Evolutionary conservation across 2,888 invertebrate genomes (phyloP).

Genomic region (Dendrolimus houi): DNA sequence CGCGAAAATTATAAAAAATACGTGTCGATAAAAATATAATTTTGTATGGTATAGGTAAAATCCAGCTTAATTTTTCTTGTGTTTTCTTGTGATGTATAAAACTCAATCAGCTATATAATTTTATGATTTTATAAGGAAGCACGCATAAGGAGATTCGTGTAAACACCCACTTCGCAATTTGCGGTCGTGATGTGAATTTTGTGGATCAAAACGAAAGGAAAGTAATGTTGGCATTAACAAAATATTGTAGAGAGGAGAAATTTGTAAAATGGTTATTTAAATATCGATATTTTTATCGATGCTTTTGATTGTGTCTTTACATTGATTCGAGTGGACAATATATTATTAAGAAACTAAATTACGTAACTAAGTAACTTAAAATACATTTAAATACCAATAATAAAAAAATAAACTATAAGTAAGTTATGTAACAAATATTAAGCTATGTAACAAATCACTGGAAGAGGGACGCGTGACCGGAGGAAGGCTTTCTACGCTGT

Average conservation of each 20-base stretch:
- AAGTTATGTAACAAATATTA: no score
- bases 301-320: background rate
- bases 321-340: no score
- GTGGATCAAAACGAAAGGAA: constrained; percentile 11
- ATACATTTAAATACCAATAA: no score
- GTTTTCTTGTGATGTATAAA: background rate
- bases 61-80: constrained; percentile 1
- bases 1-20: no score
- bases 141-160: constrained; percentile 12
- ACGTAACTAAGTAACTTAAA: no score
- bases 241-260: background rate
- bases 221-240: background rate
- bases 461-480: no score
- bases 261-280: background rate
- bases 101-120: constrained; percentile 6
- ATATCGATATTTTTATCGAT: background rate
- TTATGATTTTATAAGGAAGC: constrained; percentile 12
- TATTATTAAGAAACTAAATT: no score
- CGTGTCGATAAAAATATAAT: no score
- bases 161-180: constrained; percentile 14
- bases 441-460: no score
- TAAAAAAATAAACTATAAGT: no score
- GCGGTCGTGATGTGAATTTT: constrained; percentile 12
- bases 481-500: no score
- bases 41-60: no score